Base-by-base conservation (phyloP, 2,888 invertebrate species). In the Calameuta pallipes region DNA sequence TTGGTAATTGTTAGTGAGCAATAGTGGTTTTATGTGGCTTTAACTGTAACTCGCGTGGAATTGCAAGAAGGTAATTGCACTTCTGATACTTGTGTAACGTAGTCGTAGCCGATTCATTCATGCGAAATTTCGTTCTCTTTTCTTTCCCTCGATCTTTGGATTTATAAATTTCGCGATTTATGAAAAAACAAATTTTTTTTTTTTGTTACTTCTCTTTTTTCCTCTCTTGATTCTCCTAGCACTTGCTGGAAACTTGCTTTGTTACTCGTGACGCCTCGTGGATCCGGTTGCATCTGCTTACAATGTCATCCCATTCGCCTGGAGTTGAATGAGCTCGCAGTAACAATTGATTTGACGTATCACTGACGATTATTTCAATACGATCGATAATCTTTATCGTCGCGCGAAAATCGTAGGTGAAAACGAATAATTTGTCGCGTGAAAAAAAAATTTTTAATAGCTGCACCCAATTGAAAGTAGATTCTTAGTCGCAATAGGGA, bases 281-380 rank as follows among this genome's bases (percentile, higher is more conserved):
- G 78, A 86, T 81, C 82, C 80, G 79, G 83, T 86, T 85, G 75
- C 71, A 82, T 81, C 82, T 78, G 83, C 83, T 78, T 74, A 78
- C 75, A 75, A 75, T 82, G 79, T 81, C 31, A 79, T 80, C 80
- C 76, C 80, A 56, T 78, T 56, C 77, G 84, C 79, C 31, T 31
- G 79, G 78, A 80, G 78, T 80, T 83, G 82, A 78, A 80, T 80
- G 80, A 76, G 80, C 80, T 70, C 77, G 77, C 78, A 75, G 75
- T n/a, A 78, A 84, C 78, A 79, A 86, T 81, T 82, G 70, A 69
- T 82, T 83, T 81, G 76, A 83, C 81, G 78, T 78, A 81, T 83
- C 75, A 81, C 78, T 71, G 69, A 81, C 77, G 73, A 68, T 73
- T 33, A 31, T 34, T 75, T 75, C 41, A 11, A 37, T 41, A 75